These are phyloP conservation scores for Paraplagusia blochii DNA, from an alignment of 2,113 vertebrate genomes.

Conservation along the genomic window DNA sequence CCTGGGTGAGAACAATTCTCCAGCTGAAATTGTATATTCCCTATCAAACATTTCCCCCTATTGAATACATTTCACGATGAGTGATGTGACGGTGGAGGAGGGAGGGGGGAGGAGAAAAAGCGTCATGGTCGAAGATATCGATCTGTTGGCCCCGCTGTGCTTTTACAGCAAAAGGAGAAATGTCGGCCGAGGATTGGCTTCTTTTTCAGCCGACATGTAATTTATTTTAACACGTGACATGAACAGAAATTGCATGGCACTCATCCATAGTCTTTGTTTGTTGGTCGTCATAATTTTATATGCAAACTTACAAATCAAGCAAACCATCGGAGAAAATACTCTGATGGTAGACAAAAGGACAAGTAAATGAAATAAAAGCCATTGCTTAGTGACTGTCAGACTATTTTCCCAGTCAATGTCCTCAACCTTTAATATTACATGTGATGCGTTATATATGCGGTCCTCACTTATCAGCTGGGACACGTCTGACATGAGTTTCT, in stretches of 20 bases:
- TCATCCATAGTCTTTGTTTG: not conserved
- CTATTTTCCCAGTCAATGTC: constrained; percentile 38
- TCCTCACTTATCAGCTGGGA: constrained; percentile 28
- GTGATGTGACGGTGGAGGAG: constrained; percentile 23
- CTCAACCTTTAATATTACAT: constrained; percentile 11
- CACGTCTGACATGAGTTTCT: constrained; percentile 28
- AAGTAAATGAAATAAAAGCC: constrained; percentile 4
- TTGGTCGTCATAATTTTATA: not conserved
- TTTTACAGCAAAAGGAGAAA: constrained; percentile 19
- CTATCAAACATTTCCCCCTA: constrained; percentile 39
- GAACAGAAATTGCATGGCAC: not conserved
- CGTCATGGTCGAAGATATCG: constrained; percentile 34
- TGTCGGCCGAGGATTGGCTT: constrained; percentile 3
- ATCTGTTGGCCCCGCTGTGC: constrained; percentile 32
- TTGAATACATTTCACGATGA: constrained; percentile 51
- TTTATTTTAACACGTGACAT: constrained; percentile 17
- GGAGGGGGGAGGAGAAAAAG: constrained; percentile 2
- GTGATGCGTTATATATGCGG: constrained; percentile 29
- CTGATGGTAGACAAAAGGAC: not conserved
- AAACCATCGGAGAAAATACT: constrained; percentile 5
- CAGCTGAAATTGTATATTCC: constrained; percentile 44
- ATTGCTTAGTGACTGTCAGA: constrained; percentile 37
- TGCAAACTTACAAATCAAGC: not conserved
- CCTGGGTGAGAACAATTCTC: constrained; percentile 84
- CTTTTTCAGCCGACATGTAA: constrained; percentile 3